A percentile compares a stretch with the other conserved stretches of the same genome.
Conservation (phyloP, 35 echinoderm and acorn worm species). For the Heliocidaris tuberculata region DNA sequence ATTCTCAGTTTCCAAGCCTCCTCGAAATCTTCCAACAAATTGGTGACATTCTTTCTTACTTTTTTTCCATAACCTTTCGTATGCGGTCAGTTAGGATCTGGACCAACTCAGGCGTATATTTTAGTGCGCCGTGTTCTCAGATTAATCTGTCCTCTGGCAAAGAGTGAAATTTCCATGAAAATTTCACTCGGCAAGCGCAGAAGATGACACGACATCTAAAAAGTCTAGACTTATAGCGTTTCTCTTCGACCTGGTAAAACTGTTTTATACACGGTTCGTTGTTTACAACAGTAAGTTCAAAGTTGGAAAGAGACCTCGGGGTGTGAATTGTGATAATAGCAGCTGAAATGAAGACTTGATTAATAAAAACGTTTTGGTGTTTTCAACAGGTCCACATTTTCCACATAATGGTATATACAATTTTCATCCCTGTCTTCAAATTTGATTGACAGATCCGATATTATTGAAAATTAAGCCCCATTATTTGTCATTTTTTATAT, state of each 20-base stretch:
- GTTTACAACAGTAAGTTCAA: not conserved
- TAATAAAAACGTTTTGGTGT: not conserved
- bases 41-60: not conserved
- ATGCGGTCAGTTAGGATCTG: not conserved
- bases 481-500: no score
- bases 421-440: not conserved
- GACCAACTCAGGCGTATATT: not conserved
- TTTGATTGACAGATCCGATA: not conserved
- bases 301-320: not conserved
- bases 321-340: not conserved
- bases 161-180: not conserved
- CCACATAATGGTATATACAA: not conserved
- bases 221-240: not conserved
- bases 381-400: not conserved
- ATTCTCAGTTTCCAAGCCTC: not conserved
- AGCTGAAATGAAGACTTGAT: not conserved
- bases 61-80: not conserved
- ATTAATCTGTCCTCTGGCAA: not conserved
- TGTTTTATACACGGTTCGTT: slow-evolving; percentile 15
- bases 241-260: not conserved
- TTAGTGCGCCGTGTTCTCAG: not conserved
- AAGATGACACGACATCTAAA: not conserved
- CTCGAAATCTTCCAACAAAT: not conserved
- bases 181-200: not conserved
- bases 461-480: no score